These are phyloP conservation scores for Crotalus tigris DNA, from an alignment of 2,113 vertebrate species.

Conservation along the genomic window DNA sequence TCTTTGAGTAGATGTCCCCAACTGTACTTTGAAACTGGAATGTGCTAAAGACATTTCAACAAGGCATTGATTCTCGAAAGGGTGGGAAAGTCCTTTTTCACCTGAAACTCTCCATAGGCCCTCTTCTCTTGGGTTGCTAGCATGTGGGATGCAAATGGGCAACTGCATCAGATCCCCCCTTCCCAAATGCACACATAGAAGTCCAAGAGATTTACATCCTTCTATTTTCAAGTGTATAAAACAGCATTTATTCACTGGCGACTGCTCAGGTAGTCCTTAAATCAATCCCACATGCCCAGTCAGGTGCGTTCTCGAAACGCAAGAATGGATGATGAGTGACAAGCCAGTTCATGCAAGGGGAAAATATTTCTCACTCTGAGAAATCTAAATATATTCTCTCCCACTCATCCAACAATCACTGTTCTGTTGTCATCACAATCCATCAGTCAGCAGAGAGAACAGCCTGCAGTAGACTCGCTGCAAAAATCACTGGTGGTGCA, in stretches of 20 bases:
- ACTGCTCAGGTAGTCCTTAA: not conserved
- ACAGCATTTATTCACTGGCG: not conserved
- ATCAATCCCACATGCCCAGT: not conserved
- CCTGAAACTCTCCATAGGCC: not conserved
- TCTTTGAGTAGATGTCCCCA: not conserved
- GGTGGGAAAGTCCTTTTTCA: not conserved
- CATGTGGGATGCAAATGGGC: not conserved
- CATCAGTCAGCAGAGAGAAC: rapidly evolving
- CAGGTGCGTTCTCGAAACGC: not conserved
- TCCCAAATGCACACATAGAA: not conserved
- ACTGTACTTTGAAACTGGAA: not conserved
- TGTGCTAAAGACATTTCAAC: not conserved
- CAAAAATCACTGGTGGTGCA: not conserved
- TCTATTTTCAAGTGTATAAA: not conserved
- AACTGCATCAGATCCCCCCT: no score
- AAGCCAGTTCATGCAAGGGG: not conserved
- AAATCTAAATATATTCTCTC: not conserved
- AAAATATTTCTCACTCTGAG: not conserved
- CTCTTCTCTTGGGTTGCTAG: not conserved
- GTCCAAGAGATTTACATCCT: not conserved
- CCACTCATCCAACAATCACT: not conserved
- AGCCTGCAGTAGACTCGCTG: rapidly evolving
- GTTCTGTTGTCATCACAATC: not conserved
- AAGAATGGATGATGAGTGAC: constrained; percentile 16
- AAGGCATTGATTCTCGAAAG: not conserved